A percentile compares a stretch with the other conserved stretches of the same genome.
These are phyloP conservation scores for Anolis apletophallus DNA, from an alignment of 2,797 vertebrate genomes.

Conservation along the genomic window DNA sequence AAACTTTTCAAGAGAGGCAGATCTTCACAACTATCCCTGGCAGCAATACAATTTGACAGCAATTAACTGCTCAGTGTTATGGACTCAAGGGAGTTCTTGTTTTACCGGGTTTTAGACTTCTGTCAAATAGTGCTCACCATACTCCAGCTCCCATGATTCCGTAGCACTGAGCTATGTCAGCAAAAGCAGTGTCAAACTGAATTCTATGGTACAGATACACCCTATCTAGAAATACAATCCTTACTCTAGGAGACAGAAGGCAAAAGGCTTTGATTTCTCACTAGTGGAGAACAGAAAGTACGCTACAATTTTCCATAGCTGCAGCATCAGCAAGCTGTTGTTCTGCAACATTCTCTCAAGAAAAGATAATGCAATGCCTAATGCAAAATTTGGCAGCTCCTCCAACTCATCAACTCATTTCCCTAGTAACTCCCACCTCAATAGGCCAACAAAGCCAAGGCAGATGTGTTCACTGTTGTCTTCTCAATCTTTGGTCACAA, in stretches of 20 bases:
- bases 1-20: not conserved
- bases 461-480: not conserved
- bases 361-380: constrained; percentile 31
- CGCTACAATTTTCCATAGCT: constrained; percentile 28
- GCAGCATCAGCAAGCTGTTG: constrained; percentile 34
- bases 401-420: constrained; percentile 7
- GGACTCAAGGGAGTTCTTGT: too few species aligned
- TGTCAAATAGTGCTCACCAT: too few species aligned
- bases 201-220: too few species aligned
- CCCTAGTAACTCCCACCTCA: constrained; percentile 7
- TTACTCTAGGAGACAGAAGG: not conserved
- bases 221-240: not conserved
- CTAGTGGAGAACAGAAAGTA: constrained; percentile 6
- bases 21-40: not conserved
- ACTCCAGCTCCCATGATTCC: too few species aligned
- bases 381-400: constrained; percentile 34
- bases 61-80: too few species aligned
- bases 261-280: not conserved
- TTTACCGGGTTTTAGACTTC: too few species aligned
- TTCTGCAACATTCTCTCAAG: constrained; percentile 30
- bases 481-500: not conserved
- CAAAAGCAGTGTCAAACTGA: too few species aligned
- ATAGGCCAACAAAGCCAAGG: not conserved
- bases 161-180: too few species aligned
- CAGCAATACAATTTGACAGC: too few species aligned